Evolutionary conservation across 64 coral and sea anemone genomes (phyloP).

Genomic region (Pachyseris speciosa): DNA sequence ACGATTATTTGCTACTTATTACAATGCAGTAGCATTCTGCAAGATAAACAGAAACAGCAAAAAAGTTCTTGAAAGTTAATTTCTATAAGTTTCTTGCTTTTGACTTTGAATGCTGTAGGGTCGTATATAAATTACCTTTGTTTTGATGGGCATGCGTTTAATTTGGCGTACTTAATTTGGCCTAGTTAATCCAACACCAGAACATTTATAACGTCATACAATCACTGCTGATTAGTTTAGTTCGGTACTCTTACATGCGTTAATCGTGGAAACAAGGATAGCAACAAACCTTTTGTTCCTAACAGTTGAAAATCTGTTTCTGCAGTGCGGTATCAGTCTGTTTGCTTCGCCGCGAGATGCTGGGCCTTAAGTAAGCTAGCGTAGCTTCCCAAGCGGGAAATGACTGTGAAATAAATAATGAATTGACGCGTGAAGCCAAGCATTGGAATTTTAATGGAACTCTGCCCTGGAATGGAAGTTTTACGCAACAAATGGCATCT

Average conservation of each 20-base stretch:
- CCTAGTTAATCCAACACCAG: neutral
- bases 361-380: neutral
- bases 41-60: too few relatives aligned
- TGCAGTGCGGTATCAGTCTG: neutral
- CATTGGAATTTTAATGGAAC: neutral
- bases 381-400: neutral
- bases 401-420: neutral
- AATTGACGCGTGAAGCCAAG: conserved; percentile 1
- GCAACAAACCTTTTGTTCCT: neutral
- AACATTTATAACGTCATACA: neutral
- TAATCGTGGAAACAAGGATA: neutral
- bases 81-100: too few relatives aligned
- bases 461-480: neutral
- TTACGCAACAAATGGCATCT: neutral
- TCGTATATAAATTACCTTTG: neutral
- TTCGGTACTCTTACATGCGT: too few relatives aligned
- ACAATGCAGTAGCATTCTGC: too few relatives aligned
- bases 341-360: neutral
- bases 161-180: neutral
- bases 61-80: too few relatives aligned
- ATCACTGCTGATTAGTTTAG: neutral
- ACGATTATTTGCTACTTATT: too few relatives aligned
- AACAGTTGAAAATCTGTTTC: neutral
- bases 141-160: neutral
- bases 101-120: too few relatives aligned